These are phyloP conservation scores for Trichogramma dendrolimi DNA, from an alignment of 2,888 invertebrate species.

Conservation along the genomic window DNA sequence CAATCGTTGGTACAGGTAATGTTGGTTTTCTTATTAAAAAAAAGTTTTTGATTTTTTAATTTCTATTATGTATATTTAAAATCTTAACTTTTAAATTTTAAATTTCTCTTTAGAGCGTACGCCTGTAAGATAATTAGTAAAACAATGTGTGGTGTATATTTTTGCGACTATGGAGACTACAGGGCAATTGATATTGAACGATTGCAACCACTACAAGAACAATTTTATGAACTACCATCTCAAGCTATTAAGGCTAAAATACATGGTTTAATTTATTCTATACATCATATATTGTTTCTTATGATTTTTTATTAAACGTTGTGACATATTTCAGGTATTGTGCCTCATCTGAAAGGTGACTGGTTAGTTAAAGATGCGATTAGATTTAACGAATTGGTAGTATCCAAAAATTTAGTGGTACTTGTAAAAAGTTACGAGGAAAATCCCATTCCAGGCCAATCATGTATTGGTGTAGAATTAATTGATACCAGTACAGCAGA, in stretches of 20 bases:
- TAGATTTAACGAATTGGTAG: constrained; percentile 68
- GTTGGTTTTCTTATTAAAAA: constrained; percentile 6
- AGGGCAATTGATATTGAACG: constrained; percentile 57
- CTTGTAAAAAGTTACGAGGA: constrained; percentile 64
- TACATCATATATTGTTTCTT: too few species aligned
- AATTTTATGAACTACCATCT: constrained; percentile 61
- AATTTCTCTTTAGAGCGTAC: constrained; percentile 50
- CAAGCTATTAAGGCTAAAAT: constrained; percentile 65
- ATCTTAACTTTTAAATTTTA: background rate
- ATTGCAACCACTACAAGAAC: constrained; percentile 56
- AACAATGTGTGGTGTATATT: constrained; percentile 59
- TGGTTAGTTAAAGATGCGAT: constrained; percentile 73
- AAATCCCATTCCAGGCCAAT: constrained; percentile 60
- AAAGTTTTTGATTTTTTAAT: constrained; percentile 1
- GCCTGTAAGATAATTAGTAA: constrained; percentile 56
- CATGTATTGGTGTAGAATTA: constrained; percentile 60
- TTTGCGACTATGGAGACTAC: constrained; percentile 65
- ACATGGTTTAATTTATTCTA: constrained; percentile 53
- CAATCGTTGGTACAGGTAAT: constrained; percentile 73
- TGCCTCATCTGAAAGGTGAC: constrained; percentile 57
- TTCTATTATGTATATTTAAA: background rate
- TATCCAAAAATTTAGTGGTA: constrained; percentile 67
- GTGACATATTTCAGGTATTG: constrained; percentile 52
- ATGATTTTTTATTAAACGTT: background rate
- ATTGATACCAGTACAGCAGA: constrained; percentile 67